phyloP scores from a whole-genome alignment of 2,888 invertebrate species.

The Noctua janthe region DNA sequence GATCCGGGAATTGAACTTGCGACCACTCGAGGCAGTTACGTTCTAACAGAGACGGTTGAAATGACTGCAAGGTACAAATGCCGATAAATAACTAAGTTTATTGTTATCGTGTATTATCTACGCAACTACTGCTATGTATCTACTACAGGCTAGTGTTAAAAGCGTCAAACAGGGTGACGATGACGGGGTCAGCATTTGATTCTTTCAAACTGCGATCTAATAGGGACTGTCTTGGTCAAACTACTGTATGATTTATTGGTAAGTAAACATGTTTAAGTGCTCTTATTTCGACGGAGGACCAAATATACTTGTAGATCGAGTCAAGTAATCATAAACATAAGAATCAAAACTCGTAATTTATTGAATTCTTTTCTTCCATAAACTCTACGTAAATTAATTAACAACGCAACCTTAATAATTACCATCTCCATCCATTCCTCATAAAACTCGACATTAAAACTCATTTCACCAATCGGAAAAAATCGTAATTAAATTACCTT shows the following conservation, averaged over 20 bases:
- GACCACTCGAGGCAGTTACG: neutral
- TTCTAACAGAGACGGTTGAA: neutral
- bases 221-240: neutral
- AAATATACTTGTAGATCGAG: neutral
- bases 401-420: neutral
- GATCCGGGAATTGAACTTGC: neutral
- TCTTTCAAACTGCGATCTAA: constrained; percentile 27
- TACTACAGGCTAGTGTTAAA: constrained; percentile 16
- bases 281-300: neutral
- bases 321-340: neutral
- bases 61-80: neutral
- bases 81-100: constrained; percentile 12
- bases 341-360: neutral
- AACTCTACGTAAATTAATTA: neutral
- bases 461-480: constrained; percentile 12
- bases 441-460: constrained; percentile 3
- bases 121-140: neutral
- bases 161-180: constrained; percentile 23
- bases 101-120: neutral
- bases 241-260: constrained; percentile 11
- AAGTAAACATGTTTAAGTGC: constrained; percentile 5
- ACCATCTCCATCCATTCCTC: constrained; percentile 5
- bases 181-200: constrained; percentile 25
- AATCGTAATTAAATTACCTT: constrained; percentile 30
- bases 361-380: neutral